Evolutionary conservation across 2,888 invertebrate species (phyloP).

Genomic region (Prosopocoilus inquinatus): DNA sequence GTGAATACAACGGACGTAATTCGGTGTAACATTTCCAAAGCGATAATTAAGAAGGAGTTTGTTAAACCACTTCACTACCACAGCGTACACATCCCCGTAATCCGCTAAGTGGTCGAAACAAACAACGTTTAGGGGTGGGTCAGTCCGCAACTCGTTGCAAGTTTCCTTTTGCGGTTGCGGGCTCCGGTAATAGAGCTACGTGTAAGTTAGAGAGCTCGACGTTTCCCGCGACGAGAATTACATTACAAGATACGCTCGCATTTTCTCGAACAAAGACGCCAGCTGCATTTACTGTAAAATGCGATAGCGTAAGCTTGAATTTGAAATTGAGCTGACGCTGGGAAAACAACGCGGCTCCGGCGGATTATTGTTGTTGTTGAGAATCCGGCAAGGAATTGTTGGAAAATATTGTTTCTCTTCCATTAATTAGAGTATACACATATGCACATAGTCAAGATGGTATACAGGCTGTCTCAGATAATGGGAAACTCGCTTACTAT

Average conservation of each 20-base stretch:
- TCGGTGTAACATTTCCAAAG: constrained; percentile 18
- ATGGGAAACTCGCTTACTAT: no score
- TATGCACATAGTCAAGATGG: no score
- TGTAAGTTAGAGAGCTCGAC: constrained; percentile 27
- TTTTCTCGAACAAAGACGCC: constrained; percentile 26
- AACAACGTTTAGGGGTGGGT: constrained; percentile 19
- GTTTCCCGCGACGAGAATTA: constrained; percentile 31
- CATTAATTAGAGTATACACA: no score
- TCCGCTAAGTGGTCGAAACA: constrained; percentile 30
- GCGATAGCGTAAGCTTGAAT: constrained; percentile 19
- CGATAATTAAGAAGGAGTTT: constrained; percentile 28
- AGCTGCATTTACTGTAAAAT: neutral
- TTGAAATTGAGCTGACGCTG: neutral
- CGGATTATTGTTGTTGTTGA: no score
- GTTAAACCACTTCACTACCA: constrained; percentile 21
- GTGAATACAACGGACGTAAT: constrained; percentile 8
- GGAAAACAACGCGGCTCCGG: no score
- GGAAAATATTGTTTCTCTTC: no score
- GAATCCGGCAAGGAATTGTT: no score
- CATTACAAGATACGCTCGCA: constrained; percentile 23
- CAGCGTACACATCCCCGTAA: constrained; percentile 22
- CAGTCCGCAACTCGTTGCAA: neutral
- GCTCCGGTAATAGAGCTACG: constrained; percentile 12
- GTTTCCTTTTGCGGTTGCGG: constrained; percentile 7
- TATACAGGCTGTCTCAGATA: no score